phyloP scores from a whole-genome alignment of 2,888 invertebrate genomes.

The Acronicta aceris region DNA sequence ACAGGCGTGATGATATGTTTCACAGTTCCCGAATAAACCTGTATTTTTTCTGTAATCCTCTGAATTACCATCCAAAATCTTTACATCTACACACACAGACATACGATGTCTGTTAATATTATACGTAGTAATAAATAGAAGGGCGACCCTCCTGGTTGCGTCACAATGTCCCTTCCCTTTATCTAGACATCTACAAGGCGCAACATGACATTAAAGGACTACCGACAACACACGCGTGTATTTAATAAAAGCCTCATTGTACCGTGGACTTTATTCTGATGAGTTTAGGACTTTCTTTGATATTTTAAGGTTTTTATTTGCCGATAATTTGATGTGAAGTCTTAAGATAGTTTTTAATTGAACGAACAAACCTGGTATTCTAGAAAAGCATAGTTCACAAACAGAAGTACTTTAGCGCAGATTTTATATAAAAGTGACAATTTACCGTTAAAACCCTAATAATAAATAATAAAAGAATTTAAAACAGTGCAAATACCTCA shows the following conservation, averaged over 20 bases:
- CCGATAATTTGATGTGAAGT: too few species aligned
- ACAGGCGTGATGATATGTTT: too few species aligned
- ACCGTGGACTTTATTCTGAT: conserved; percentile 39
- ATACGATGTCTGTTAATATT: conserved; percentile 12
- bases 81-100: conserved; percentile 37
- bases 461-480: too few species aligned
- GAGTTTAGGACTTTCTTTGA: conserved; percentile 23
- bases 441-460: too few species aligned
- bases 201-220: conserved; percentile 76
- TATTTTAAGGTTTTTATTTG: conserved; percentile 7
- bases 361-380: too few species aligned
- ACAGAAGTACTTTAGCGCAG: too few species aligned
- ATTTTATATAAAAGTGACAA: too few species aligned
- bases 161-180: conserved; percentile 63
- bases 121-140: conserved; percentile 60
- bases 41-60: conserved; percentile 1
- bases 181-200: conserved; percentile 81
- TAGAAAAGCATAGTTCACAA: too few species aligned
- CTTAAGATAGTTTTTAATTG: too few species aligned
- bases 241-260: conserved; percentile 63
- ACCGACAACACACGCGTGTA: conserved; percentile 71
- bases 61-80: conserved; percentile 42
- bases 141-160: conserved; percentile 59
- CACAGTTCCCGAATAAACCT: too few species aligned
- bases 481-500: too few species aligned